A percentile compares a stretch with the other conserved stretches of the same genome.
Evolutionary conservation across 1,140 invertebrate species (phyloP).

Genomic region (Drosophila obscura): DNA sequence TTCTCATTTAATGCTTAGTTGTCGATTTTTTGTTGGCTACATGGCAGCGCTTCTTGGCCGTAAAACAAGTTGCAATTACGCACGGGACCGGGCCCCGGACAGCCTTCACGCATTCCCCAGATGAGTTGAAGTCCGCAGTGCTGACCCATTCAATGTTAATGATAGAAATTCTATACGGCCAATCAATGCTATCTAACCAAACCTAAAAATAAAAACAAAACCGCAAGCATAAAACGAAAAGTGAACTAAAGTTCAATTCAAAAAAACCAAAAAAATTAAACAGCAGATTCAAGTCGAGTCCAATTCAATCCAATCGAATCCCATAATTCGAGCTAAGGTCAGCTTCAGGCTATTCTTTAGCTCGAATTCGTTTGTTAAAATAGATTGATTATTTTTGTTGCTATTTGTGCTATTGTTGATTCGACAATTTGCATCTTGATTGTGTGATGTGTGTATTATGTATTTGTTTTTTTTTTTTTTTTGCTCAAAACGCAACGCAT

Average conservation of each 20-base stretch:
- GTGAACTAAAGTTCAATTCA: conserved; percentile 39
- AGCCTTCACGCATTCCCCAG: conserved; percentile 79
- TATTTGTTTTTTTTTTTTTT: conserved; percentile 17
- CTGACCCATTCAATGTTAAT: conserved; percentile 59
- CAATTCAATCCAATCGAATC: conserved; percentile 47
- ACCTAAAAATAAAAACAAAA: conserved; percentile 10
- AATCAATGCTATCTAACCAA: conserved; percentile 42
- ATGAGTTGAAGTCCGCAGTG: conserved; percentile 25
- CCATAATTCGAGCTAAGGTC: conserved; percentile 71
- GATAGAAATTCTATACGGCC: conserved; percentile 63
- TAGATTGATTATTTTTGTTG: conserved; percentile 74
- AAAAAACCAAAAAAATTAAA: conserved; percentile 3
- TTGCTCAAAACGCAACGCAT: conserved; percentile 38
- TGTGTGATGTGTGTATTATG: conserved; percentile 41
- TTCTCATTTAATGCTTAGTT: conserved; percentile 4
- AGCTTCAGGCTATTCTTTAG: conserved; percentile 51
- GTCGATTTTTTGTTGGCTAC: conserved; percentile 9
- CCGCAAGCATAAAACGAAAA: conserved; percentile 37
- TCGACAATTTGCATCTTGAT: conserved; percentile 76
- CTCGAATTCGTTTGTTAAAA: conserved; percentile 53
- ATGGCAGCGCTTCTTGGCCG: conserved; percentile 30
- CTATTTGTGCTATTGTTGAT: conserved; percentile 67
- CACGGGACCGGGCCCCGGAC: neutral
- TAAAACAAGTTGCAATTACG: conserved; percentile 64
- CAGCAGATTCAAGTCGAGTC: too few species aligned